These are phyloP conservation scores for Aplocera efformata DNA, from an alignment of 2,888 invertebrate genomes.

Conservation along the genomic window DNA sequence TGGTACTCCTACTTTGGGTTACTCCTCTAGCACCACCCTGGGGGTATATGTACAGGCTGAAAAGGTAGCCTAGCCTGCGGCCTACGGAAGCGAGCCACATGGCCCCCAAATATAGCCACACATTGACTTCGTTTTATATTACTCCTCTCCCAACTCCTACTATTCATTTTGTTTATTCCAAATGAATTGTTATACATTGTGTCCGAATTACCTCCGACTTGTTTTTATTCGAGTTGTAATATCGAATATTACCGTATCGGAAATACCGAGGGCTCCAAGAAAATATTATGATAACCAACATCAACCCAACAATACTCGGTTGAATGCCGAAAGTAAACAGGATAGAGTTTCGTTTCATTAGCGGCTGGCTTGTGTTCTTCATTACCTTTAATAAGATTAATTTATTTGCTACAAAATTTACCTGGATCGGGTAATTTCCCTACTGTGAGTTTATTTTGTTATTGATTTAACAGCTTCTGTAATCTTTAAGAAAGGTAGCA, in stretches of 20 bases:
- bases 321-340: conserved; percentile 43
- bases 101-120: too few relatives aligned
- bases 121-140: too few relatives aligned
- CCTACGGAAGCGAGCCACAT: too few relatives aligned
- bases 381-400: conserved; percentile 52
- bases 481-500: too few relatives aligned
- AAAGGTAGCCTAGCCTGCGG: too few relatives aligned
- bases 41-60: too few relatives aligned
- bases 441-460: too few relatives aligned
- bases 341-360: conserved; percentile 53
- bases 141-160: background rate
- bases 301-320: conserved; percentile 36
- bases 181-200: background rate
- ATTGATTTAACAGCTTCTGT: too few relatives aligned
- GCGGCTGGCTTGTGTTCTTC: conserved; percentile 42
- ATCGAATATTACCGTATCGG: conserved; percentile 33
- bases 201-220: conserved; percentile 25
- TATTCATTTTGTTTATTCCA: background rate
- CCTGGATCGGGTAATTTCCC: too few relatives aligned
- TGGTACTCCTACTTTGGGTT: too few relatives aligned
- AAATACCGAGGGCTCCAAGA: conserved; percentile 36
- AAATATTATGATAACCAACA: conserved; percentile 48
- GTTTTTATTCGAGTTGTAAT: conserved; percentile 41
- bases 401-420: conserved; percentile 27
- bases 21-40: too few relatives aligned